Evolutionary conservation across 1,140 invertebrate species (phyloP).

Genomic region (Sitophilus oryzae): DNA sequence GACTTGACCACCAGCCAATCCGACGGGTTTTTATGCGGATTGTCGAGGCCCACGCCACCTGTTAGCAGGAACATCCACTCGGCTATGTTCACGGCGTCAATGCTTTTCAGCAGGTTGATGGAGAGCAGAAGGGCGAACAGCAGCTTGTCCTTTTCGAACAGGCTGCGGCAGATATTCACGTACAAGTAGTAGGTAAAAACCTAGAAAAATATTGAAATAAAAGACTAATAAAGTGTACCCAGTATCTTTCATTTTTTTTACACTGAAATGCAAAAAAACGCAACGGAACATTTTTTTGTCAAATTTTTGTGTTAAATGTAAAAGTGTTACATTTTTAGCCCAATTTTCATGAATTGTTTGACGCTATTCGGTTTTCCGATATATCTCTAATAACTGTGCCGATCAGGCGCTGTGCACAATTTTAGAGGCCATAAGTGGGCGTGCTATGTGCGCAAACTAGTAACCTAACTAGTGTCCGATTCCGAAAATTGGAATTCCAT

Average conservation of each 20-base stretch:
- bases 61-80: conserved; percentile 89
- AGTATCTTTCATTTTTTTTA: not conserved
- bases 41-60: conserved; percentile 76
- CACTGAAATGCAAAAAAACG: not conserved
- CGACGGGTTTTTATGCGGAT: conserved; percentile 65
- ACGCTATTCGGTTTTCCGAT: no score
- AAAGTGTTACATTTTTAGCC: no score
- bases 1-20: conserved; percentile 68
- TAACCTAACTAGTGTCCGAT: no score
- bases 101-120: conserved; percentile 73
- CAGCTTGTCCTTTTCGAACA: conserved; percentile 91
- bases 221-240: not conserved
- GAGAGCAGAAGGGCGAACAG: conserved; percentile 83
- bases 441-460: no score
- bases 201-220: conserved; percentile 3
- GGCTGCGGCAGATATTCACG: conserved; percentile 84
- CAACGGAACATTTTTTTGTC: no score
- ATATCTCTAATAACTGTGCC: no score
- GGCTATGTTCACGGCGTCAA: conserved; percentile 57
- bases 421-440: no score
- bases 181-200: conserved; percentile 86
- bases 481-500: no score
- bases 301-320: no score
- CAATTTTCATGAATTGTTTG: no score
- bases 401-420: no score